Base-by-base conservation (phyloP, 2,113 vertebrate species). In the Tretioscincus oriximinensis region DNA sequence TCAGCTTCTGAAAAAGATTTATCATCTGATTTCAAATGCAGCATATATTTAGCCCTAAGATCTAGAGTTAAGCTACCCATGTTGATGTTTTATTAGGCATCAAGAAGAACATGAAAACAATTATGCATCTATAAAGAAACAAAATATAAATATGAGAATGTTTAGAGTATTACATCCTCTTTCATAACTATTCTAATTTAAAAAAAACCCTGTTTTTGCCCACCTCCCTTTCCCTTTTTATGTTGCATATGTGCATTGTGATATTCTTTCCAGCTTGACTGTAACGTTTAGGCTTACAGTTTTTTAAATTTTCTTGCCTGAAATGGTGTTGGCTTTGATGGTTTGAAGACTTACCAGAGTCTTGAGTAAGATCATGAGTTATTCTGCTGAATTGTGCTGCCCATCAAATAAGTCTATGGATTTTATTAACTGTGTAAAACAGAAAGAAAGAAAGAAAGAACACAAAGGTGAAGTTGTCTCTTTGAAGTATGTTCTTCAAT, bases 1-100 rank as follows among this genome's bases (percentile, higher is more conserved):
- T 45, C 79, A 88, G 61, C 31, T 89, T 81, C 89, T 76, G 64
- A 88, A 91, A 90, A 81, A 91, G 49, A 89, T 84, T 89, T 92
- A 87, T 84, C 77, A 74, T 84, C 67, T 88, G 64, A 89, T 90
- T 85, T 87, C 82, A 84, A 87, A 87, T 88, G 78, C 51, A 87
- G 81, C 35, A 77, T 18, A 69, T 83, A 84, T 86, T 88, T 92
- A 81, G 29, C 41, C 76, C 47, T 89, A 73, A 91, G 69, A 72
- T 86, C 70, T 68, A n/a, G 74, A 78, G 63, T 73, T 84, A 87
- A 91, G 87, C 2, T 16, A 91, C 72, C 76, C 49, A 35, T 45
- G 35, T 12, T 58, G 16, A 85, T 14, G 29, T 20, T 80, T 64
- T 71, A 82, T 28, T 80, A 81, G 47, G 67, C n/a, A 41, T 9